Base-by-base conservation (phyloP, 2,797 vertebrate species). In the Hafferia zeledoni region DNA sequence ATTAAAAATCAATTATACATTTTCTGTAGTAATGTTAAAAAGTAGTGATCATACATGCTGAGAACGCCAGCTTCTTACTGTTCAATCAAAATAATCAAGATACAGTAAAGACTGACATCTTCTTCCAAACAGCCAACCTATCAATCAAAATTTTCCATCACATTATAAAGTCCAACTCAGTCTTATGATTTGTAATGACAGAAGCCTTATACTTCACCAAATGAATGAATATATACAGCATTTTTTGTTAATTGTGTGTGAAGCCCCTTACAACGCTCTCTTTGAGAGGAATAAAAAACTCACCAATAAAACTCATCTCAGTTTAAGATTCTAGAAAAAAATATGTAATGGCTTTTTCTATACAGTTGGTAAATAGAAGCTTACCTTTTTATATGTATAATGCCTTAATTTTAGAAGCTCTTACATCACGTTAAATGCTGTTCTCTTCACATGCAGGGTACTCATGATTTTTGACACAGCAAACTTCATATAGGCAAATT, bases 261-360 rank as follows among this genome's bases (percentile, higher is more conserved):
- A 53, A 61, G 11, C 11, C 7, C 25, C 28, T 57, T 55, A 31
- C 24, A 63, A 44, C 41, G 60, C 14, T 47, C 3, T 39, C 8
- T 75, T 70, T 49, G 46, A 69, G 4, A 7, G 2, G 1, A 16
- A 24, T 30, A 53, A 25, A 33, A 5, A 33, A 17, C 10, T 0
- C 2, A 43, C 20, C 2, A 28, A 39, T 68, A 56, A 4, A 75
- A 63, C 8, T 5, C 6, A 8, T 52, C 3, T 3, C 43, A 41
- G 3, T 60, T 52, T 52, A 44, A 76, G 31, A 31, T 84, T 79
- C 19, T 68, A 41, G 18, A 70, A 63, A 3, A 72, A 80, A 64
- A 39, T 18, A 35, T 14, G 2, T 49, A 50, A 65, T 33, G 9
- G 0, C 3, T 80, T 6, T 74, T 74, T 43, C 28, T 43, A 15